A percentile compares a stretch with the other conserved stretches of the same genome.
Conservation (phyloP, 2,797 vertebrate genomes). For the Myotis vivesi region DNA sequence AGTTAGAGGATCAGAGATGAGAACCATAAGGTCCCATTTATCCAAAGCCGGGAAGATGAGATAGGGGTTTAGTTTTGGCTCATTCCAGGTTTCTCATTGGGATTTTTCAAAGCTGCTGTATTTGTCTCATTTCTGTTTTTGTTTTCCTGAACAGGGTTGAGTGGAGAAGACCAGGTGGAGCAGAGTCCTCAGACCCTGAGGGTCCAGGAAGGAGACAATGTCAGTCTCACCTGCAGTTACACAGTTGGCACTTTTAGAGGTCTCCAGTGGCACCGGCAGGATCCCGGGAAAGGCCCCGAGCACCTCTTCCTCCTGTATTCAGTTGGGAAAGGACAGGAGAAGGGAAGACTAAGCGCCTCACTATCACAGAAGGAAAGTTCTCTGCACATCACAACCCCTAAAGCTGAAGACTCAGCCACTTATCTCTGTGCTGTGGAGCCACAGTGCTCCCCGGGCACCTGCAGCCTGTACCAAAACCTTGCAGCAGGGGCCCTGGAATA, state of each 20-base stretch:
- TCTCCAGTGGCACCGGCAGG: constrained; percentile 56
- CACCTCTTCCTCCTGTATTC: neutral
- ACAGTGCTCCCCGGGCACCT: neutral
- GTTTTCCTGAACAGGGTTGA: constrained; percentile 47
- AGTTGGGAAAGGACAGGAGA: neutral
- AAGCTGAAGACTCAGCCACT: constrained; percentile 32
- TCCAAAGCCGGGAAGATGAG: neutral
- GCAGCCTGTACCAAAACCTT: neutral
- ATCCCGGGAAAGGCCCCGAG: neutral
- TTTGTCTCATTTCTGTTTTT: neutral
- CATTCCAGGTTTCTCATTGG: neutral
- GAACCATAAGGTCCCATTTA: neutral
- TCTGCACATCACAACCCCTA: constrained; percentile 32
- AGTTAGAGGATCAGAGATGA: neutral
- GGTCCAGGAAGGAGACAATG: neutral
- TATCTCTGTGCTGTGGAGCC: constrained; percentile 22
- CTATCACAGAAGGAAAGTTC: constrained; percentile 27
- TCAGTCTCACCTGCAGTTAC: constrained; percentile 57
- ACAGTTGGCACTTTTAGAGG: rapidly evolving
- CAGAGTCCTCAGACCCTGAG: constrained; percentile 40
- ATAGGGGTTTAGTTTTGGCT: neutral
- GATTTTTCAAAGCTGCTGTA: neutral
- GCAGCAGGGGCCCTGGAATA: neutral
- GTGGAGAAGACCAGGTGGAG: constrained; percentile 49
- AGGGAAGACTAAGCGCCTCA: neutral